These are phyloP conservation scores for Sisor rabdophorus DNA, from an alignment of 2,113 vertebrate genomes.

Conservation along the genomic window DNA sequence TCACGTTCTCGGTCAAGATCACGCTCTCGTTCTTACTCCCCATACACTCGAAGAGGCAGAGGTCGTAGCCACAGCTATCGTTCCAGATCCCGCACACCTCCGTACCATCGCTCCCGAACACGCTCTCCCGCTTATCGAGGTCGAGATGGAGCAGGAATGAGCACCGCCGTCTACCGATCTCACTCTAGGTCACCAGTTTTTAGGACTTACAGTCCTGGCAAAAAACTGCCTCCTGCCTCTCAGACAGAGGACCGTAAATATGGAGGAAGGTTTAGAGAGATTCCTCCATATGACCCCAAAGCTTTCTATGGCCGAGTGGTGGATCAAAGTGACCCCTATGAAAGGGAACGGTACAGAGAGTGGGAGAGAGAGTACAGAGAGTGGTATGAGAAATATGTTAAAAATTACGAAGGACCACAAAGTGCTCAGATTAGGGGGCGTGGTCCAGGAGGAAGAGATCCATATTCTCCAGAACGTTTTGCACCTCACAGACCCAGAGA, in stretches of 20 bases:
- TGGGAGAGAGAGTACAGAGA: conserved; percentile 90
- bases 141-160: conserved; percentile 54
- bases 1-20: conserved; percentile 87
- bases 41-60: conserved; percentile 73
- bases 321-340: conserved; percentile 81
- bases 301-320: conserved; percentile 71
- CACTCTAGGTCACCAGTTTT: conserved; percentile 80
- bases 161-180: conserved; percentile 67
- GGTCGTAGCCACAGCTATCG: conserved; percentile 79
- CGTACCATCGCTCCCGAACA: conserved; percentile 83
- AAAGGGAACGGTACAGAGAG: conserved; percentile 80
- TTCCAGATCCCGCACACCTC: conserved; percentile 79
- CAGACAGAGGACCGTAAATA: conserved; percentile 59
- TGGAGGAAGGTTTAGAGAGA: conserved; percentile 71
- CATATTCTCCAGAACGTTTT: conserved; percentile 71
- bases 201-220: conserved; percentile 79
- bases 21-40: conserved; percentile 81
- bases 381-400: conserved; percentile 92
- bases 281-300: conserved; percentile 81
- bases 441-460: conserved; percentile 69
- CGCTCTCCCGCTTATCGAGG: conserved; percentile 78
- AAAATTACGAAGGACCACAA: conserved; percentile 71
- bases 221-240: conserved; percentile 73
- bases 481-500: conserved; percentile 69
- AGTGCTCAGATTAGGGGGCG: conserved; percentile 68